Evolutionary conservation across 2,888 invertebrate genomes (phyloP).

Genomic region (Muschampia plurimacula): DNA sequence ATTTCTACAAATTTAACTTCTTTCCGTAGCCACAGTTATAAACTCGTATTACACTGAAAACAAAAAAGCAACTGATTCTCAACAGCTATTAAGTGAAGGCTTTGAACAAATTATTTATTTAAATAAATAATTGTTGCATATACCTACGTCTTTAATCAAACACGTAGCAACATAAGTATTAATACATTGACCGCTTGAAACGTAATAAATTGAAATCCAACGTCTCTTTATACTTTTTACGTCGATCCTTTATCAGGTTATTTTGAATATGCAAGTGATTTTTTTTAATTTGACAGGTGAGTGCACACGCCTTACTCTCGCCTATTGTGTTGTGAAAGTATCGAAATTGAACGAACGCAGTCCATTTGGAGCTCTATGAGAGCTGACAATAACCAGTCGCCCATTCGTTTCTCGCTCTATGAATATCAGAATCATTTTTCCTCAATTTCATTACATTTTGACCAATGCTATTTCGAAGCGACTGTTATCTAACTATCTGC

Average conservation of each 20-base stretch:
- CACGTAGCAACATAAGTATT: not conserved
- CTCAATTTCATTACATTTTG: constrained; percentile 70
- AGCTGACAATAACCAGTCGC: constrained; percentile 72
- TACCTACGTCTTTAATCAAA: not conserved
- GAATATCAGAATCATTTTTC: constrained; percentile 79
- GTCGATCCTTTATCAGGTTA: constrained; percentile 50
- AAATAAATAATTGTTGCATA: not conserved
- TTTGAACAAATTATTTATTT: no score
- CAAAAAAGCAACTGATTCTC: no score
- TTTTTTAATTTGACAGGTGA: constrained; percentile 83
- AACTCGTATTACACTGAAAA: no score
- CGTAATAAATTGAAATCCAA: constrained; percentile 33
- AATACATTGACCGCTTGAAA: not conserved
- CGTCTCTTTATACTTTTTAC: constrained; percentile 30
- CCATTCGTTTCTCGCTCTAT: constrained; percentile 70
- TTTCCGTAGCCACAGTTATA: no score
- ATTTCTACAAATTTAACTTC: no score
- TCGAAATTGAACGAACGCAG: constrained; percentile 81
- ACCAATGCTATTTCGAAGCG: constrained; percentile 55
- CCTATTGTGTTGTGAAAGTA: constrained; percentile 83
- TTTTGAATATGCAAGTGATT: constrained; percentile 79
- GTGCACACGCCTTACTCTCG: constrained; percentile 79
- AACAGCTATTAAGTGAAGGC: no score
- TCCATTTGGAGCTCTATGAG: constrained; percentile 78
- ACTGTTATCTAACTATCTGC: constrained; percentile 54